phyloP scores from a whole-genome alignment of 2,113 vertebrate genomes.

The Pterophyllum scalare region DNA sequence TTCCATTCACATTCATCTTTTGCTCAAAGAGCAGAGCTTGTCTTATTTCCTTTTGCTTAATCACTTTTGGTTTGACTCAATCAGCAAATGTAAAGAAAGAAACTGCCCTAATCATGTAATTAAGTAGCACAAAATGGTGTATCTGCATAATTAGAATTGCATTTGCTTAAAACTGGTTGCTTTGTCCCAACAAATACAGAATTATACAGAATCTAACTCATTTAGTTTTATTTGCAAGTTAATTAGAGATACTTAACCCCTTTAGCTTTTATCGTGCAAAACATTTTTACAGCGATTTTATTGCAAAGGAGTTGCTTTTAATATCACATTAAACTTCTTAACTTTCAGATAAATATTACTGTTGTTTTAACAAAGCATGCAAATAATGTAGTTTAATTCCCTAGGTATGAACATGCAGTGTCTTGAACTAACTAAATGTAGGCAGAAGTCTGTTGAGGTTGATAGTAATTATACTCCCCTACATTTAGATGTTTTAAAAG shows the following conservation, averaged over 20 bases:
- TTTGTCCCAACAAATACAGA: background rate
- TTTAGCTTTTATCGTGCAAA: background rate
- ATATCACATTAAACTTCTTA: background rate
- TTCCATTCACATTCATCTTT: background rate
- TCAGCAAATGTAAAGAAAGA: background rate
- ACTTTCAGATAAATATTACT: background rate
- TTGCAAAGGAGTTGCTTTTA: background rate
- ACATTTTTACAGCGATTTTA: background rate
- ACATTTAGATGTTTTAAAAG: slow-evolving; percentile 11
- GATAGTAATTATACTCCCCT: background rate
- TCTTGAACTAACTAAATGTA: background rate
- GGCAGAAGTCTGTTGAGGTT: background rate
- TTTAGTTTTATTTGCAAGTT: background rate
- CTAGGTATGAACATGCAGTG: background rate
- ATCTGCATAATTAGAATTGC: background rate
- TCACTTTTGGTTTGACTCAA: background rate
- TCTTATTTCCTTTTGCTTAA: background rate
- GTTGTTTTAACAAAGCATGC: background rate
- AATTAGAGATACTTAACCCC: background rate
- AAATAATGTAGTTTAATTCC: background rate
- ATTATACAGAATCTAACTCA: background rate
- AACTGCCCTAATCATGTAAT: background rate
- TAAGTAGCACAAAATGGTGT: slow-evolving; percentile 1
- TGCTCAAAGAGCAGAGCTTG: background rate
- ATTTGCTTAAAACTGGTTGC: background rate